Conservation (phyloP, 1,140 invertebrate species). For the Mizuhopecten yessoensis region DNA sequence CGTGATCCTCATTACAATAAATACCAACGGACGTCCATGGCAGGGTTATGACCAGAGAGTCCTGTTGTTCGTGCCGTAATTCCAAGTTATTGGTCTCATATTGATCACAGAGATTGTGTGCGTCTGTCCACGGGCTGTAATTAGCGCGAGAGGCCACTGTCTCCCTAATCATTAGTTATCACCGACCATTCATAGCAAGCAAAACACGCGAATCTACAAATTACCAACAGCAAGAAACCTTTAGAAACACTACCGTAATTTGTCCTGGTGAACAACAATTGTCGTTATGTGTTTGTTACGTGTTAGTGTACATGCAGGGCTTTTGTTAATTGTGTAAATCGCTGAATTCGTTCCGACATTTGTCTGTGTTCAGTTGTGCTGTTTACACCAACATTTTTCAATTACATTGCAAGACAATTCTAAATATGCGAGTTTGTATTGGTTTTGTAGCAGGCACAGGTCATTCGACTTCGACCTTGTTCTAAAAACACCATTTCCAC, state of each 20-base stretch:
- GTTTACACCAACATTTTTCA: too few species aligned
- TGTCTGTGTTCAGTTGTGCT: too few species aligned
- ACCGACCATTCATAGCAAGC: not conserved
- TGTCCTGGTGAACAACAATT: not conserved
- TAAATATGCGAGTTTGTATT: too few species aligned
- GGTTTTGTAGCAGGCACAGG: too few species aligned
- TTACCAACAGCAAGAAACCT: not conserved
- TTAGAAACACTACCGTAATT: not conserved
- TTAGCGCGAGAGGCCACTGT: not conserved
- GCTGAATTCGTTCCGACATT: too few species aligned
- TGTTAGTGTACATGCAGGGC: too few species aligned
- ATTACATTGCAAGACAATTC: too few species aligned
- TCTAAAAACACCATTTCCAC: too few species aligned
- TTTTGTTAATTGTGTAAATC: too few species aligned
- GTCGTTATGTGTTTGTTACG: too few species aligned
- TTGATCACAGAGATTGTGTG: not conserved
- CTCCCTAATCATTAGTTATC: slow-evolving; percentile 17
- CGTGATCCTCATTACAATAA: not conserved
- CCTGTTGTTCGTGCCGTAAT: not conserved
- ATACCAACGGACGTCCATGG: too few species aligned
- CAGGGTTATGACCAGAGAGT: not conserved
- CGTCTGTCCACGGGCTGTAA: not conserved
- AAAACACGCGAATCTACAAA: not conserved
- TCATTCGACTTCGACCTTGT: too few species aligned
- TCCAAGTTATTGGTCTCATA: not conserved